Base-by-base conservation (phyloP, 2,113 vertebrate species). In the Cariama cristata region DNA sequence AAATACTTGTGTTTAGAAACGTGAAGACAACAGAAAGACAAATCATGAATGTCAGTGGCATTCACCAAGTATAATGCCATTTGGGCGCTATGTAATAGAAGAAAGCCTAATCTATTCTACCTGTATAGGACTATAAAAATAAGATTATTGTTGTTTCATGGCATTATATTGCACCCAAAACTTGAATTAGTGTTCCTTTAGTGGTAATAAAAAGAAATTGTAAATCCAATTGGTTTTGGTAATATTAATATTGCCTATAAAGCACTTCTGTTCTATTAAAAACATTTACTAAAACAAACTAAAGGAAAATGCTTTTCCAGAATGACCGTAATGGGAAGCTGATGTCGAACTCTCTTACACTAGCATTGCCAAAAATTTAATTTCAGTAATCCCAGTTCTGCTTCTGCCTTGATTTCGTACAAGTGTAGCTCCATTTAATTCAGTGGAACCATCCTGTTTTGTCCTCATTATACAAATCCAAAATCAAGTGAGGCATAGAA, bases 211-310 rank as follows among this genome's bases (percentile, higher is more conserved):
- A 96, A 98, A 91, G 49, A 95, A 81, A 75, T 52, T 96, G 79
- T 92, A 97, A 97, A 95, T 94, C 67, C 84, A 89, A 3, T 91
- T 96, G 44, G 52, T 52, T 96, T 93, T 91, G 76, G 81, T 85
- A 95, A 93, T 83, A 76, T 84, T 82, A 90, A 73, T 86, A 95
- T 96, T 97, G 79, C 49, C 64, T 76, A 44, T 81, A 92, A 93
- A 97, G 93, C 56, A 67, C 58, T 97, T 95, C 86, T 88, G 33
- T 95, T 96, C 94, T 92, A 94, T 96, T 97, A 96, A 97, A 95
- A 97, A 52, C 59, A 74, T 85, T 94, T 92, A 81, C 59, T 79
- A 72, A 89, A 74, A 91, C 92, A 96, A 93, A 73, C n/a, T 92
- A 85, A 80, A 79, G 16, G 32, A 91, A 74, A 72, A 87, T 50